Evolutionary conservation across 2,113 vertebrate species (phyloP).

Genomic region (Corythornis vintsioides): DNA sequence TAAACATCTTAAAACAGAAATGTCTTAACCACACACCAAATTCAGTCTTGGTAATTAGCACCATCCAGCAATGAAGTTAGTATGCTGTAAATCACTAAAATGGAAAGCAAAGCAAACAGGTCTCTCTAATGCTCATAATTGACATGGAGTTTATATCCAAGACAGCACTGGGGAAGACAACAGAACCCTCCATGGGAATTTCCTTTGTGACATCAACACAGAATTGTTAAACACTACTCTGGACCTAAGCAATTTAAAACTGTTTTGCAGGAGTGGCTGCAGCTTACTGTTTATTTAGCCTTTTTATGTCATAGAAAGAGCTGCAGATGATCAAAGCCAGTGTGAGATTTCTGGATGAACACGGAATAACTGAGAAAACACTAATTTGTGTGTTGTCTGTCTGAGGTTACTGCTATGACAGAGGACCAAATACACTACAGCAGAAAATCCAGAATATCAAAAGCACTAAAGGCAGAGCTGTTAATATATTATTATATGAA

Average conservation of each 20-base stretch:
- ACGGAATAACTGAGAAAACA: not conserved
- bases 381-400: not conserved
- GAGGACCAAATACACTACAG: not conserved
- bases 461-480: not conserved
- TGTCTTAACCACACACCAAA: not conserved
- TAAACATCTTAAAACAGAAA: not conserved
- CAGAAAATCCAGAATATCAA: not conserved
- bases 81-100: not conserved
- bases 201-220: not conserved
- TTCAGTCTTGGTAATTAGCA: not conserved
- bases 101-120: not conserved
- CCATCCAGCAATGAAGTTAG: not conserved
- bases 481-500: not conserved
- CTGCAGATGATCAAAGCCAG: not conserved
- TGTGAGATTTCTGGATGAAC: not conserved
- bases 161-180: not conserved
- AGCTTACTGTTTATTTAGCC: not conserved
- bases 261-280: not conserved
- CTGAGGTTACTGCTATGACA: not conserved
- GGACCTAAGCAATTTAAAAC: not conserved
- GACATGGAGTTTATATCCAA: not conserved
- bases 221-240: not conserved
- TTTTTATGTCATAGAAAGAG: not conserved
- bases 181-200: not conserved
- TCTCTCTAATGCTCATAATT: not conserved